Conservation (phyloP, 1,140 invertebrate genomes). For the Hyles euphorbiae region DNA sequence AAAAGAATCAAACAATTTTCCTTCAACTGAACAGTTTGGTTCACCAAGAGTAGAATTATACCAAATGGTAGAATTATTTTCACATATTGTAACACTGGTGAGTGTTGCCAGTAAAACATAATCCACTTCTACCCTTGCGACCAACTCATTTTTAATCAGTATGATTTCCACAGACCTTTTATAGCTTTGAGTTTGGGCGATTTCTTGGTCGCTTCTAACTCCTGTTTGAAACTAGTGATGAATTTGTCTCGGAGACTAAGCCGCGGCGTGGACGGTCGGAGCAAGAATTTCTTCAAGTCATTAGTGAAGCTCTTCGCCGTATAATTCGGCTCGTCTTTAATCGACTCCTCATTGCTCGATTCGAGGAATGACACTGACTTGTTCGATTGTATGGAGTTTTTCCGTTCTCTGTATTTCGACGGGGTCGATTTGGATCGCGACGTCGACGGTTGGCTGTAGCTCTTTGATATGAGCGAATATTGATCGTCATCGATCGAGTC, state of each 20-base stretch:
- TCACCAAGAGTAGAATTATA: too few relatives aligned
- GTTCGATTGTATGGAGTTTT: slow-evolving; percentile 65
- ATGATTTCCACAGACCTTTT: slow-evolving; percentile 73
- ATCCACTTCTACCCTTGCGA: too few relatives aligned
- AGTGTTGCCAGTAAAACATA: slow-evolving; percentile 1
- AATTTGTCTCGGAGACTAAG: slow-evolving; percentile 69
- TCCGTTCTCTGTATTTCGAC: slow-evolving; percentile 35
- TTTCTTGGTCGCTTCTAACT: slow-evolving; percentile 57
- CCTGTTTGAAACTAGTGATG: slow-evolving; percentile 67
- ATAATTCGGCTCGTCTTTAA: slow-evolving; percentile 66
- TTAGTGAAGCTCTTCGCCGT: slow-evolving; percentile 72
- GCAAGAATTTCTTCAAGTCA: slow-evolving; percentile 69
- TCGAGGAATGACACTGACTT: slow-evolving; percentile 72
- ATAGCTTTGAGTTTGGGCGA: slow-evolving; percentile 70
- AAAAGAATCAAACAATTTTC: too few relatives aligned
- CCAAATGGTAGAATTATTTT: too few relatives aligned
- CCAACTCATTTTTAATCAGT: slow-evolving; percentile 28
- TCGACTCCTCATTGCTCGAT: slow-evolving; percentile 54
- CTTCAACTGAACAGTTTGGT: too few relatives aligned
- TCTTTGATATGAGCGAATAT: slow-evolving; percentile 54
- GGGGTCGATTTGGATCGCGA: slow-evolving; percentile 42
- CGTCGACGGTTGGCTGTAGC: slow-evolving; percentile 41
- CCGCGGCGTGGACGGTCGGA: slow-evolving; percentile 62
- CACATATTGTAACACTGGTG: not conserved
- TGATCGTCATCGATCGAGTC: slow-evolving; percentile 55